These are phyloP conservation scores for Plebejus anna DNA, from an alignment of 2,888 invertebrate species.

Conservation along the genomic window DNA sequence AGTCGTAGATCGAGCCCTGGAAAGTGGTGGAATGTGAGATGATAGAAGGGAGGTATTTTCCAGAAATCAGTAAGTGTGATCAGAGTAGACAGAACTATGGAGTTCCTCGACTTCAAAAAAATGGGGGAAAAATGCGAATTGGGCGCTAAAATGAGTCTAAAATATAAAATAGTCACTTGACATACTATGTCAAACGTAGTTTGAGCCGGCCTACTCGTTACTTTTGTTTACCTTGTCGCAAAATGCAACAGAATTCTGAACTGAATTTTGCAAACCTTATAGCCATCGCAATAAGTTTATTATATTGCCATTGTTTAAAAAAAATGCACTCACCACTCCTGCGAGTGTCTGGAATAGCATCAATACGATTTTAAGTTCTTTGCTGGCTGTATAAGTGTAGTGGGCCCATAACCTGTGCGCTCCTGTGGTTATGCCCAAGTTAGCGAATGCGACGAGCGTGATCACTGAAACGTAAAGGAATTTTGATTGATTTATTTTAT, in stretches of 20 bases:
- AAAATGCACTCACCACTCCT: constrained; percentile 85
- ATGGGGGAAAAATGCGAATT: no score
- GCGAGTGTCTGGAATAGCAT: constrained; percentile 91
- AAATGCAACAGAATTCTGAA: neutral
- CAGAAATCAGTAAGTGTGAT: neutral
- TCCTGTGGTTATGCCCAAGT: constrained; percentile 92
- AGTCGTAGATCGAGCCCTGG: constrained; percentile 90
- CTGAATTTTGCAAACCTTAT: neutral
- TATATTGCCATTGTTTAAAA: neutral
- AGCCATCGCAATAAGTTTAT: no score
- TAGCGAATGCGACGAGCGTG: constrained; percentile 81
- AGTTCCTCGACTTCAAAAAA: no score
- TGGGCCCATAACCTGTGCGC: constrained; percentile 97
- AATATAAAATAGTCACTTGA: no score
- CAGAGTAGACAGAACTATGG: no score
- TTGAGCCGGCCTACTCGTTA: no score
- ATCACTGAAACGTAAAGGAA: constrained; percentile 76
- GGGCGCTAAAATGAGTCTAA: no score
- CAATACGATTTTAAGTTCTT: constrained; percentile 85
- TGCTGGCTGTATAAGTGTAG: constrained; percentile 87
- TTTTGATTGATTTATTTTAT: neutral
- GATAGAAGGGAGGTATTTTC: neutral
- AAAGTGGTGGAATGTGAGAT: constrained; percentile 37
- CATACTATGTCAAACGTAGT: no score
- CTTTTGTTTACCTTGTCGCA: neutral